phyloP scores from a whole-genome alignment of 2,797 vertebrate genomes.

The Bradypodion ventrale region DNA sequence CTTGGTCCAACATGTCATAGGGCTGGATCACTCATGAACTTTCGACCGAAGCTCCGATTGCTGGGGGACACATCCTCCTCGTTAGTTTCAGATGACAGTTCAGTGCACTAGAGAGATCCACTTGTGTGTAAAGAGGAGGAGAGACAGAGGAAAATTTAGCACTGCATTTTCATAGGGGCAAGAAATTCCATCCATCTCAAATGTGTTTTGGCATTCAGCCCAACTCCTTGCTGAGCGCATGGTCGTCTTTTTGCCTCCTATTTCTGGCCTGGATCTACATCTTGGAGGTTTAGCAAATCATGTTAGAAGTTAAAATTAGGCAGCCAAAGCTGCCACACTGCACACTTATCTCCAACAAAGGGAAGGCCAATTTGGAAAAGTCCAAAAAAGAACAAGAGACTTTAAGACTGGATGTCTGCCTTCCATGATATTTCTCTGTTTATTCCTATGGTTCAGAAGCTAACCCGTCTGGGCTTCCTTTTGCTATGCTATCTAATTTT shows the following conservation, averaged over 20 bases:
- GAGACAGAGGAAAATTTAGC: slow-evolving; percentile 80
- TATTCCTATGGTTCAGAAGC: slow-evolving; percentile 49
- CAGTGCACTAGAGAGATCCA: slow-evolving; percentile 76
- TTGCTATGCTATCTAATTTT: background rate
- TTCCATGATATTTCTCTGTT: slow-evolving; percentile 66
- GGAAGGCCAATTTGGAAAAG: slow-evolving; percentile 72
- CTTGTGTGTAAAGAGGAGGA: slow-evolving; percentile 74
- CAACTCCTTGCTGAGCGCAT: slow-evolving; percentile 79
- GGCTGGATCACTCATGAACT: slow-evolving; percentile 74
- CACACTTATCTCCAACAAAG: slow-evolving; percentile 77
- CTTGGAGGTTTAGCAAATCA: slow-evolving; percentile 71
- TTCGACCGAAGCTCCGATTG: slow-evolving; percentile 77
- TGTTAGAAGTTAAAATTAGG: slow-evolving; percentile 85
- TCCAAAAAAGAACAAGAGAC: slow-evolving; percentile 54
- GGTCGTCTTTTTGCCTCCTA: slow-evolving; percentile 82
- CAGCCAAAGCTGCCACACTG: slow-evolving; percentile 74
- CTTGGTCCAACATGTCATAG: slow-evolving; percentile 75
- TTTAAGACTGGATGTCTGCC: slow-evolving; percentile 63
- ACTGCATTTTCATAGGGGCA: slow-evolving; percentile 82
- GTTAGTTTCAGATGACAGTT: slow-evolving; percentile 84
- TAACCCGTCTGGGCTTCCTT: background rate
- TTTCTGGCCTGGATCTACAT: slow-evolving; percentile 81
- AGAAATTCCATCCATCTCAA: slow-evolving; percentile 85
- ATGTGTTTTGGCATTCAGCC: slow-evolving; percentile 81
- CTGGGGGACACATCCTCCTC: slow-evolving; percentile 79